phyloP scores from a whole-genome alignment of 2,113 vertebrate species.

The Conger conger region DNA sequence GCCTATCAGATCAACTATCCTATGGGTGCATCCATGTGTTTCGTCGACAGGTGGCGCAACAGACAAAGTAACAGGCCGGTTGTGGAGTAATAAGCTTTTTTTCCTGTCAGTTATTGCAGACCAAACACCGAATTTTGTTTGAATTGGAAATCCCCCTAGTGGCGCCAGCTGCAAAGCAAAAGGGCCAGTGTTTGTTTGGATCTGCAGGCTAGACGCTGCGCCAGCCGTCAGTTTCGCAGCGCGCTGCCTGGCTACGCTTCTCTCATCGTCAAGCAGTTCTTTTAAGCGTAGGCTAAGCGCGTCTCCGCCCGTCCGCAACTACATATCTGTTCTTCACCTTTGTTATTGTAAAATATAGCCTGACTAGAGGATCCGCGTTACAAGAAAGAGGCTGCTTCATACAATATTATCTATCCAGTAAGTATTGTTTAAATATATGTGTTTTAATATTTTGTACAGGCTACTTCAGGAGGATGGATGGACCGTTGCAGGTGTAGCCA shows the following conservation, averaged over 20 bases:
- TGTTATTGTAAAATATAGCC: not conserved
- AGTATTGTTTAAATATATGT: not conserved
- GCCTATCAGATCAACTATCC: not conserved
- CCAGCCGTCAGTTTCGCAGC: conserved; percentile 6
- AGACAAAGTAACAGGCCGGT: not conserved
- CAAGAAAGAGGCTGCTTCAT: not conserved
- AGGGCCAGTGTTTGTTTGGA: conserved; percentile 15
- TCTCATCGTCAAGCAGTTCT: not conserved
- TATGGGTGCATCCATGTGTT: not conserved
- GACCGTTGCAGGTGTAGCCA: not conserved
- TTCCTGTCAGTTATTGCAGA: not conserved
- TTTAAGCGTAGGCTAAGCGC: not conserved
- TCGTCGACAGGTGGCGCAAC: conserved; percentile 11
- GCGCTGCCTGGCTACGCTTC: not conserved
- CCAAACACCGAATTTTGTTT: not conserved
- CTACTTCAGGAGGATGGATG: not conserved
- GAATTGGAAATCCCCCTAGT: conserved; percentile 11
- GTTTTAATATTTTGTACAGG: not conserved
- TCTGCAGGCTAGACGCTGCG: conserved; percentile 9
- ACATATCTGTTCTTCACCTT: not conserved
- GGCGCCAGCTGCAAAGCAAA: conserved; percentile 1
- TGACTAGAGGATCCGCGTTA: not conserved
- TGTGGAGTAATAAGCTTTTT: not conserved
- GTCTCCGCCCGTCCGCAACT: not conserved
- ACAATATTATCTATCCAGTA: conserved; percentile 20